Conservation (phyloP, 2,113 vertebrate genomes). For the Bubo blakistoni region DNA sequence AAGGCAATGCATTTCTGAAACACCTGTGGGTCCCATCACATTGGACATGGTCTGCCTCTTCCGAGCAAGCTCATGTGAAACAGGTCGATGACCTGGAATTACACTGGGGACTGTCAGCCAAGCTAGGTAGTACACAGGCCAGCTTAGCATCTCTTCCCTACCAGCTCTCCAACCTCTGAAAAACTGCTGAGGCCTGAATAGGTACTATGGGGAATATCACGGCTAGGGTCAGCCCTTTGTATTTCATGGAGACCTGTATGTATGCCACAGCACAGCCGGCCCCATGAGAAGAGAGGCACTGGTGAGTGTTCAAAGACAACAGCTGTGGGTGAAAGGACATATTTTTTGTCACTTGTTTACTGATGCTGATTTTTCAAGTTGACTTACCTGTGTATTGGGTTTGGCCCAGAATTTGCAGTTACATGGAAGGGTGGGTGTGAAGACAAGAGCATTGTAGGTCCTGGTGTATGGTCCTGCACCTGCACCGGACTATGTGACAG, state of each 20-base stretch:
- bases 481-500: background rate
- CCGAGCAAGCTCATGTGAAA: background rate
- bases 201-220: background rate
- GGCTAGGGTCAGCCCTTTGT: background rate
- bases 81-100: background rate
- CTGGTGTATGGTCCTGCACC: background rate
- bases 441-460: background rate
- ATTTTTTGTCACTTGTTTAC: background rate
- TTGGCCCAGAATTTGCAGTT: background rate
- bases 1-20: background rate
- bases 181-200: background rate
- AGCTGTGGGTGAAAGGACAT: background rate
- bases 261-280: background rate
- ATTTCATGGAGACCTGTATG: background rate
- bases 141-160: background rate
- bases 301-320: background rate
- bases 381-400: background rate
- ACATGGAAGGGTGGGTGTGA: background rate
- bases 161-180: background rate
- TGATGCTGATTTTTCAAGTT: background rate
- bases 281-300: background rate
- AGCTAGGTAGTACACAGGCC: background rate
- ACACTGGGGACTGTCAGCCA: background rate
- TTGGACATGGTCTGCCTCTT: accelerated
- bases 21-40: background rate